phyloP scores from a whole-genome alignment of 1,140 invertebrate species.

The Neomicropteryx cornuta region DNA sequence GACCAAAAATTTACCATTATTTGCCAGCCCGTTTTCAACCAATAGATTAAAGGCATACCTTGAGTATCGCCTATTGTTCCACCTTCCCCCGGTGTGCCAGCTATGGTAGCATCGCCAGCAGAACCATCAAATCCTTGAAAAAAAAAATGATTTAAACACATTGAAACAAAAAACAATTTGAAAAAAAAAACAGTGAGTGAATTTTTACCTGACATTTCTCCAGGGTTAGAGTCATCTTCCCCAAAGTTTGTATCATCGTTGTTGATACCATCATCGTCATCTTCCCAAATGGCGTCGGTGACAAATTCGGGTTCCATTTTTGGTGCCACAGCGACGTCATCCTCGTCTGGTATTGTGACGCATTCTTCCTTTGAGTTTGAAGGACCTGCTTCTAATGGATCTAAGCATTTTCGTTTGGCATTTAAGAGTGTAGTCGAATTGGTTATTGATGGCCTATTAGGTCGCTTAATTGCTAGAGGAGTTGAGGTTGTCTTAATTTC shows the following conservation, averaged over 20 bases:
- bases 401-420: conserved; percentile 41
- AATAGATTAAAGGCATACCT: conserved; percentile 36
- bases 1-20: too few species aligned
- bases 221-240: conserved; percentile 41
- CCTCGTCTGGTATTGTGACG: conserved; percentile 41
- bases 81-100: conserved; percentile 36
- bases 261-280: conserved; percentile 39
- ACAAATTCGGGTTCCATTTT: conserved; percentile 44
- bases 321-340: conserved; percentile 38
- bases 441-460: conserved; percentile 42
- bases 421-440: too few species aligned
- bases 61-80: conserved; percentile 41
- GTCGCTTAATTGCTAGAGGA: conserved; percentile 43
- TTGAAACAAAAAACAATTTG: not conserved
- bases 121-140: conserved; percentile 38
- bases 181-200: conserved; percentile 5
- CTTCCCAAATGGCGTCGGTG: conserved; percentile 40
- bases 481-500: conserved; percentile 41
- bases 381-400: conserved; percentile 40
- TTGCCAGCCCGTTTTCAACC: too few species aligned
- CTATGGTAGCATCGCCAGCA: conserved; percentile 37
- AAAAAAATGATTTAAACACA: conserved; percentile 6
- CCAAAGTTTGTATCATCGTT: conserved; percentile 41
- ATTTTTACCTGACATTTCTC: conserved; percentile 40
- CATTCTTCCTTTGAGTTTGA: conserved; percentile 40